Conservation (phyloP, 2,888 invertebrate genomes). For the Scaeva pyrastri region DNA sequence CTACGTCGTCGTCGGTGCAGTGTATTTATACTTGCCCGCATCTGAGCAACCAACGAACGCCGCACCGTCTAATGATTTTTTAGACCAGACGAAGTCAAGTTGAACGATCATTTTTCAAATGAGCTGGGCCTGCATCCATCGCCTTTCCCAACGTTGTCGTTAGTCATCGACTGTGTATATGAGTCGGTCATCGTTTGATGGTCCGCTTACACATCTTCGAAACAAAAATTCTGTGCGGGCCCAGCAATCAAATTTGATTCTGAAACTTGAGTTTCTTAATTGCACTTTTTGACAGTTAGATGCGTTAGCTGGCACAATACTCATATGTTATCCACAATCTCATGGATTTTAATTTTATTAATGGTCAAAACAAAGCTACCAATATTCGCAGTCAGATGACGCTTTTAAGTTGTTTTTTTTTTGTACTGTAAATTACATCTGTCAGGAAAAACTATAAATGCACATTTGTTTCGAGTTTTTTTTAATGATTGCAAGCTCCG, state of each 20-base stretch:
- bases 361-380: slow-evolving; percentile 67
- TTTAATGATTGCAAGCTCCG: slow-evolving; percentile 13
- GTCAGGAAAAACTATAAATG: slow-evolving; percentile 56
- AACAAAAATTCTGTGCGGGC: slow-evolving; percentile 51
- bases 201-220: slow-evolving; percentile 32
- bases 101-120: slow-evolving; percentile 70
- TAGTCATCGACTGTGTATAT: neutral
- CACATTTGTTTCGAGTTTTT: slow-evolving; percentile 40
- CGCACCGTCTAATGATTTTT: slow-evolving; percentile 64
- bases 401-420: slow-evolving; percentile 21
- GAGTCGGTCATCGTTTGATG: slow-evolving; percentile 70
- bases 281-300: slow-evolving; percentile 59
- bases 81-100: slow-evolving; percentile 65
- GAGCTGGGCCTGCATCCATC: slow-evolving; percentile 6
- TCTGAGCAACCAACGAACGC: slow-evolving; percentile 7
- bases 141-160: neutral
- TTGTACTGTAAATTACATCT: slow-evolving; percentile 63
- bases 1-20: too few species aligned
- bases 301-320: slow-evolving; percentile 49
- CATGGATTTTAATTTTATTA: slow-evolving; percentile 64
- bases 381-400: slow-evolving; percentile 52
- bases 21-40: slow-evolving; percentile 32
- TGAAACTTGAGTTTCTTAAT: slow-evolving; percentile 63
- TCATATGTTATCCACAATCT: slow-evolving; percentile 28
- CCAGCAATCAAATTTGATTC: slow-evolving; percentile 57